Evolutionary conservation across 92 coral and sea anemone species (phyloP).

Genomic region (Zoanthus sociatus): DNA sequence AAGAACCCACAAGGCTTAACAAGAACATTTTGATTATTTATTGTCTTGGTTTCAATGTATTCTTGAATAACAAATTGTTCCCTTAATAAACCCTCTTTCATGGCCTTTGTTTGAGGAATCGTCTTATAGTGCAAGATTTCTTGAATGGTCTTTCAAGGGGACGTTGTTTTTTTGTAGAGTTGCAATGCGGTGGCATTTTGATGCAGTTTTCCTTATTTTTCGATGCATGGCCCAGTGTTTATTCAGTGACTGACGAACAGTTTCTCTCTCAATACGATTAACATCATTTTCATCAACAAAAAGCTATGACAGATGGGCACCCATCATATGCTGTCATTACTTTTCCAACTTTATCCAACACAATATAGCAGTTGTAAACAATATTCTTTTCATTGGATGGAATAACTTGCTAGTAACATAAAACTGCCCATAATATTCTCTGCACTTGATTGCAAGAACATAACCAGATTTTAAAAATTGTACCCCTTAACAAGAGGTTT

Average conservation of each 20-base stretch:
- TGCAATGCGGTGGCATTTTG: slow-evolving; percentile 62
- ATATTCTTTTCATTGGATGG: slow-evolving; percentile 57
- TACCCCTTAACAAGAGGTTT: slow-evolving; percentile 49
- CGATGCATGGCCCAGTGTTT: slow-evolving; percentile 9
- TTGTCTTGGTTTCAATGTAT: slow-evolving; percentile 25
- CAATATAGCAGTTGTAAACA: slow-evolving; percentile 53
- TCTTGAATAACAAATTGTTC: slow-evolving; percentile 27
- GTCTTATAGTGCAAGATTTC: slow-evolving; percentile 52
- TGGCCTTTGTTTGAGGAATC: slow-evolving; percentile 39
- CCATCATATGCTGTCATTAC: slow-evolving; percentile 65
- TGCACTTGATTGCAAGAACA: slow-evolving; percentile 21
- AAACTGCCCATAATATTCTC: slow-evolving; percentile 45
- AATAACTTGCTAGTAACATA: slow-evolving; percentile 59
- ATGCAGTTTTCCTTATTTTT: slow-evolving; percentile 67
- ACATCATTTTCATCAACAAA: slow-evolving; percentile 46
- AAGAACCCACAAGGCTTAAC: slow-evolving; percentile 58
- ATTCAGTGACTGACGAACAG: slow-evolving; percentile 54
- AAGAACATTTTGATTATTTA: slow-evolving; percentile 3
- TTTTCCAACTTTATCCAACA: slow-evolving; percentile 45
- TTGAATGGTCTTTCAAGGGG: slow-evolving; percentile 62
- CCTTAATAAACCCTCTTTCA: slow-evolving; percentile 55
- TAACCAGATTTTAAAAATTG: too few species aligned
- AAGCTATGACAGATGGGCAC: slow-evolving; percentile 64
- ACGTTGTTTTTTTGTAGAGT: slow-evolving; percentile 50
- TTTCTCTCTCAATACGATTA: slow-evolving; percentile 40